Evolutionary conservation across 1,140 invertebrate species (phyloP), one percentile per base, ranked within the genome.

Genomic region (Alviniconcha marisindica): DNA sequence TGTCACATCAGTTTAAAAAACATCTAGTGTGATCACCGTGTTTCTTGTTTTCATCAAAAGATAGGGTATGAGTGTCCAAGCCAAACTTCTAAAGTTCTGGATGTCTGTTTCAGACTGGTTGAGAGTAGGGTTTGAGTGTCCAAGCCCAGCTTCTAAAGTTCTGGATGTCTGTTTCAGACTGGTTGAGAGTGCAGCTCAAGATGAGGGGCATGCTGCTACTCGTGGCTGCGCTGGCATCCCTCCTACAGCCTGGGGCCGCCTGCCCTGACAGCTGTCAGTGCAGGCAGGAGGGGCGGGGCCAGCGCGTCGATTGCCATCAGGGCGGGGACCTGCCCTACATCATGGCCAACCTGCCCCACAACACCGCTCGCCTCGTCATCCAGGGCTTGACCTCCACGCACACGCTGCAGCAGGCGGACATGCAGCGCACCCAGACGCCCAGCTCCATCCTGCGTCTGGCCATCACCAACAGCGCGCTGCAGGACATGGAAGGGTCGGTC

Each of bases 381-480:
- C 44, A 71, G 0, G 15, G 63, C 24, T 1, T 56, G n/a, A 56
- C 83, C 2, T 73, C 81, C 36, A 28, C 15, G 54, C 42, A 56
- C 14, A 36, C 28, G 18, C n/a, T 88, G 40, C 73, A 80, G 4
- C 81, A 48, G 48, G 66, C 76, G 10, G 81, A 87, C 38, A 81
- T 88, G 36, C 66, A 69, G 4, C 15, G 33, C 0, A 77, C 60
- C n/a, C 51, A 74, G n/a, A 69, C 31, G 15, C 63, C 63, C 3
- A 12, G n/a, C 4, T 56, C 51, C 36, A 24, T 87, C 14, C 63
- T 42, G n/a, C 80, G 38, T 21, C 56, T 88, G 0, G 56, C 71
- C 12, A 56, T 88, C 77, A 81, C 79, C 24, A 78, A 83, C n/a
- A 81, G 84, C 38, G 79, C 73, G 36, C 77, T 89, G 42, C 69